A percentile compares a stretch with the other conserved stretches of the same genome.
Conservation (phyloP, 2,113 vertebrate species). For the Eolophus roseicapilla region DNA sequence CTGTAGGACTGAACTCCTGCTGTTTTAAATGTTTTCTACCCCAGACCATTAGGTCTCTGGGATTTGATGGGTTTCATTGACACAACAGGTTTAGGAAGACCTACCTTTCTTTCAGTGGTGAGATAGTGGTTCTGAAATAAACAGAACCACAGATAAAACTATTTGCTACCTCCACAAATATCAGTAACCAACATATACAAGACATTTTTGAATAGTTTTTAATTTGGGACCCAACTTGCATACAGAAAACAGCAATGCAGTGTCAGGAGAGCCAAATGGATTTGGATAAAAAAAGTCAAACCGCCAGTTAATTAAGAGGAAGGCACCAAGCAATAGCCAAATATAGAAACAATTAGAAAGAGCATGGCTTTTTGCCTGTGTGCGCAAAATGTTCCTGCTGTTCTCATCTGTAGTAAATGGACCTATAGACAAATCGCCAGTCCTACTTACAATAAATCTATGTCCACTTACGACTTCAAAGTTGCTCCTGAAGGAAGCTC, state of each 20-base stretch:
- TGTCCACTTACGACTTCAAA: not conserved
- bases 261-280: not conserved
- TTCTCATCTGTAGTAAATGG: not conserved
- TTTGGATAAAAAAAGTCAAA: not conserved
- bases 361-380: not conserved
- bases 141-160: not conserved
- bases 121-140: not conserved
- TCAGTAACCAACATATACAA: not conserved
- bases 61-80: not conserved
- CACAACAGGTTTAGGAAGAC: not conserved
- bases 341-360: not conserved
- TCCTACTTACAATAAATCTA: not conserved
- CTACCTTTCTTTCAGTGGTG: not conserved
- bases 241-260: not conserved
- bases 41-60: not conserved
- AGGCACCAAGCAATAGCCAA: not conserved
- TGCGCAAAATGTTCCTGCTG: not conserved
- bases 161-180: not conserved
- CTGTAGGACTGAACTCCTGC: not conserved
- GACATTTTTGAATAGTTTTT: not conserved
- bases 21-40: not conserved
- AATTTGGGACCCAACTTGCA: not conserved
- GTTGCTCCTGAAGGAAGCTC: not conserved
- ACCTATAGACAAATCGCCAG: fast-evolving
- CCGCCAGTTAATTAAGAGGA: not conserved